Conservation (phyloP, 2,797 vertebrate species). For the Sebastolobus altivelis region DNA sequence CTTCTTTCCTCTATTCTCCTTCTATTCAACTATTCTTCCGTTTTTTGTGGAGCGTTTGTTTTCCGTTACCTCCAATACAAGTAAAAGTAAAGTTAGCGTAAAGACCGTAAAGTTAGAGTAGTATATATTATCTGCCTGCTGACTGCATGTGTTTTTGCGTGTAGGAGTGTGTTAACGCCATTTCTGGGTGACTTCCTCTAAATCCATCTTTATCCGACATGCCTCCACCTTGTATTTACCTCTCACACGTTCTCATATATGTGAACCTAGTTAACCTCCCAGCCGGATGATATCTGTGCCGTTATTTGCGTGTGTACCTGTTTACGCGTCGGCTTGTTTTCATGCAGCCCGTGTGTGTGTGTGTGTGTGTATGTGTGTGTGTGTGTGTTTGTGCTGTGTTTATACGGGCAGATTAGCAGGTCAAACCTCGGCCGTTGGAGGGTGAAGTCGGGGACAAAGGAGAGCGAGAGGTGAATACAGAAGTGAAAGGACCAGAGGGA, state of each 20-base stretch:
- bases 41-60: not conserved
- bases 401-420: constrained; percentile 66
- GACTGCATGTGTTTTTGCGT: too few relatives aligned
- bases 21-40: not conserved
- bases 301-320: constrained; percentile 20
- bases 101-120: not conserved
- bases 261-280: constrained; percentile 20
- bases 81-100: not conserved
- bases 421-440: constrained; percentile 65
- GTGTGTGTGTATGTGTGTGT: not conserved
- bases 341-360: not conserved
- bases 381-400: constrained; percentile 35
- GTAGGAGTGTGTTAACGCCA: too few relatives aligned
- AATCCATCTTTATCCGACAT: constrained; percentile 14
- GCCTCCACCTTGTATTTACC: constrained; percentile 5
- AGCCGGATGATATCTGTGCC: constrained; percentile 10
- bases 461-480: constrained; percentile 40
- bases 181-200: too few relatives aligned
- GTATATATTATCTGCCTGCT: too few relatives aligned
- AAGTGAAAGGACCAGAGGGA: constrained; percentile 47
- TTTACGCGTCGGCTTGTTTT: constrained; percentile 18
- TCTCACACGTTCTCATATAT: not conserved
- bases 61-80: not conserved
- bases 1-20: too few relatives aligned
- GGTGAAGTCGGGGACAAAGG: constrained; percentile 70